Evolutionary conservation across 2,797 vertebrate species (phyloP).

Genomic region (Gobionotothen gibberifrons): DNA sequence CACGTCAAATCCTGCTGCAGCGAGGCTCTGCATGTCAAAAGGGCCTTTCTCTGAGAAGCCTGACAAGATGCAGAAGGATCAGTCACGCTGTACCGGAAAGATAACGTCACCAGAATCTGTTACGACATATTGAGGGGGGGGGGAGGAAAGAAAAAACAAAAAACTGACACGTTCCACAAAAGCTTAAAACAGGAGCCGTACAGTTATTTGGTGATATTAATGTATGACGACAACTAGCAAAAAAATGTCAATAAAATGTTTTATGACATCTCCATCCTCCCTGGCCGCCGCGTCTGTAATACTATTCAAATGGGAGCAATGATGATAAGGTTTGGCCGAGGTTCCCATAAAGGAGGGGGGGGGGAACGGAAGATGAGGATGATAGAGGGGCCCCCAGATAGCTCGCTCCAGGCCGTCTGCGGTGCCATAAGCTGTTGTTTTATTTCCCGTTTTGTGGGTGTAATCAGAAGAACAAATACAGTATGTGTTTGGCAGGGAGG

Average conservation of each 20-base stretch:
- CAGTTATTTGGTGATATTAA: slow-evolving; percentile 73
- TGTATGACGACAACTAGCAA: slow-evolving; percentile 65
- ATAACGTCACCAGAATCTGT: slow-evolving; percentile 75
- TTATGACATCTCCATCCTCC: slow-evolving; percentile 65
- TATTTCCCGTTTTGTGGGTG: slow-evolving; percentile 70
- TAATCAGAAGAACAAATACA: slow-evolving; percentile 75
- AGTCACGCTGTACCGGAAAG: slow-evolving; percentile 71
- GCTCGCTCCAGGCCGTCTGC: slow-evolving; percentile 65
- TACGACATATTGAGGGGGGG: slow-evolving; percentile 63
- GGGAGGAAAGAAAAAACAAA: neutral
- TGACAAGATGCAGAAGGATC: slow-evolving; percentile 79
- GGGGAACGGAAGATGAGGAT: slow-evolving; percentile 46
- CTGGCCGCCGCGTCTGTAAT: slow-evolving; percentile 59
- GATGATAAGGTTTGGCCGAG: slow-evolving; percentile 70
- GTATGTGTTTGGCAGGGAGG: slow-evolving; percentile 56
- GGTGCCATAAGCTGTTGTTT: slow-evolving; percentile 73
- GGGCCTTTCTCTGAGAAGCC: slow-evolving; percentile 57
- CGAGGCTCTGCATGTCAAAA: slow-evolving; percentile 67
- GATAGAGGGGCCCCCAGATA: slow-evolving; percentile 67
- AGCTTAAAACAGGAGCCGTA: slow-evolving; percentile 59
- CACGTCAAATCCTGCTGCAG: slow-evolving; percentile 64
- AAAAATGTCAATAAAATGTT: slow-evolving; percentile 65
- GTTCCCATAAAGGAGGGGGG: slow-evolving; percentile 39
- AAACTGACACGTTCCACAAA: slow-evolving; percentile 61
- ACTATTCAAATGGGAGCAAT: slow-evolving; percentile 70